These are phyloP conservation scores for Cistogaster globosa DNA, from an alignment of 2,888 invertebrate genomes.

Conservation along the genomic window DNA sequence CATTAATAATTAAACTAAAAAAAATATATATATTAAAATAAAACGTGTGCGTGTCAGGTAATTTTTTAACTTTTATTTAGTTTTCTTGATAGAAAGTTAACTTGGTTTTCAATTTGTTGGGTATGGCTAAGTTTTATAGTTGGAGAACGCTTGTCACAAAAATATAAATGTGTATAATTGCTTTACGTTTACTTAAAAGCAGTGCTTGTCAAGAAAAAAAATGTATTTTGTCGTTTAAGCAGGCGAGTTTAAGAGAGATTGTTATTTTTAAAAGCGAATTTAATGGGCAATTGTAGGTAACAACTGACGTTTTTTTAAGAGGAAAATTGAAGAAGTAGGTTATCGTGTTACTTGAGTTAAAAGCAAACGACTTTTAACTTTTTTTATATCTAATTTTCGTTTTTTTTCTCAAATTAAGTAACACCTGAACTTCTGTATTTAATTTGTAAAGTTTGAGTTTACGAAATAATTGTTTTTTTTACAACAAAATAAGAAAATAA, in stretches of 20 bases:
- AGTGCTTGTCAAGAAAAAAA: not conserved
- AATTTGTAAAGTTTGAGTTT: not conserved
- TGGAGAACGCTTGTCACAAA: conserved; percentile 1
- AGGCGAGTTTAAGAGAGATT: conserved; percentile 22
- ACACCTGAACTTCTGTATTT: not conserved
- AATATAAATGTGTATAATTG: not conserved
- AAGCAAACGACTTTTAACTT: no score
- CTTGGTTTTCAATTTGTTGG: conserved; percentile 46
- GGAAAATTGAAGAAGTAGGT: not conserved
- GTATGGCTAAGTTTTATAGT: conserved; percentile 18
- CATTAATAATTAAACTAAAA: conserved; percentile 11
- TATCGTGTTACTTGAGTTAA: not conserved
- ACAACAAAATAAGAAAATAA: not conserved
- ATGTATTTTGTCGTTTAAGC: conserved; percentile 10
- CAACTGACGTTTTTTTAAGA: not conserved
- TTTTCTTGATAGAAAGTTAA: conserved; percentile 45
- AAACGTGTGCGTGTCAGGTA: conserved; percentile 65
- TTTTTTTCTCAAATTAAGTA: no score
- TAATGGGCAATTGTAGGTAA: no score
- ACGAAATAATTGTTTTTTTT: no score
- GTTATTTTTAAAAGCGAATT: no score
- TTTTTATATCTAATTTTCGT: no score
- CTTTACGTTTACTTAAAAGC: not conserved
- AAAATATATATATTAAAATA: conserved; percentile 35
- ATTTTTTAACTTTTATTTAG: not conserved